Base-by-base conservation (phyloP, 2,797 vertebrate species). In the Chaetophractus vellerosus region DNA sequence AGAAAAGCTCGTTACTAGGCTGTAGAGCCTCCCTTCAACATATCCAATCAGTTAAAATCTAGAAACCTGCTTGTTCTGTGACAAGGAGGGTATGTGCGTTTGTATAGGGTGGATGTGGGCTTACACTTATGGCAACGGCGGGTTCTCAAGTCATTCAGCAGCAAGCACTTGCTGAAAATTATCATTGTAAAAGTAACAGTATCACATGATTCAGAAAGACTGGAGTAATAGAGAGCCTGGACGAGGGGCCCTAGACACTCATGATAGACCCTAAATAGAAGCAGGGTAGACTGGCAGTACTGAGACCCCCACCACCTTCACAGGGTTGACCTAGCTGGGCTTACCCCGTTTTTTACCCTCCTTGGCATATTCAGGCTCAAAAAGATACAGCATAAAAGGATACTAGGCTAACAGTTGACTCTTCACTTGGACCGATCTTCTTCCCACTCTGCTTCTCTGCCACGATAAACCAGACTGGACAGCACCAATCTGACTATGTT, bases 341-440 rank as follows among this genome's bases (percentile, higher is more conserved):
- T 14, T 7, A 50, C 0, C 0, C 1, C 9, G 7, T 31, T 78
- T 55, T 36, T 59, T 1, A 55, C 3, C 7, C 1, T 36, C 28
- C 45, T 4, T 31, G 24, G 48, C 9, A n/a, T 23, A 19, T 5
- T 86, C 45, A 63, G 41, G 21, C 38, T 88, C 45, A n/a, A 21
- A 63, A 41, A 68, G 59, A 19, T 21, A 69, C 0, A 23, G 21
- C 55, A 50, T 4, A 45, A 26, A 66, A 41, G 23, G 38, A 64
- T 2, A 9, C 3, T 26, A 64, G n/a, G 55, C 5, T 74, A 50
- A 38, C 2, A 26, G 10, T 4, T 36, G 61, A 61, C 33, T 48
- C 16, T 79, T 81, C 45, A 41, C 11, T 33, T 26, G n/a, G 14
- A 10, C 15, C 23, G 55, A 45, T 15, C 0, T 52, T 63, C 63